A percentile compares a stretch with the other conserved stretches of the same genome.
These are phyloP conservation scores for Myzus persicae DNA, from an alignment of 1,140 invertebrate genomes.

Conservation along the genomic window DNA sequence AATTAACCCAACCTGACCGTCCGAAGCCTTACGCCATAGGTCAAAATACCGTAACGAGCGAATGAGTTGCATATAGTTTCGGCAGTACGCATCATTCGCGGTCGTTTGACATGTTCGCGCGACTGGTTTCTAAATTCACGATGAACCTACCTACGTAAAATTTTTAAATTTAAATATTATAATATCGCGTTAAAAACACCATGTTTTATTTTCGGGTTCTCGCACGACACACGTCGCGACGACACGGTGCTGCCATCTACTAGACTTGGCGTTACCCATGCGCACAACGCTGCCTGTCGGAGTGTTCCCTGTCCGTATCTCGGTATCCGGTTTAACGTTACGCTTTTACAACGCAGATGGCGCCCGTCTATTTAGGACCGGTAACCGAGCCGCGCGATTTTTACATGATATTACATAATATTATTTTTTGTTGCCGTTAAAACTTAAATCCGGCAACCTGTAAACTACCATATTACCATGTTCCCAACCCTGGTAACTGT, in stretches of 20 bases:
- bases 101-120: neutral
- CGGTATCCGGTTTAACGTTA: neutral
- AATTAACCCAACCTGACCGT: neutral
- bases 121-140: neutral
- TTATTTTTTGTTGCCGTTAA: too few relatives aligned
- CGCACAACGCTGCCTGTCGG: neutral
- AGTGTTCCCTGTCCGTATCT: neutral
- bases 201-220: neutral
- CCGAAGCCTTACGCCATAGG: neutral
- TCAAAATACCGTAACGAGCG: constrained; percentile 21
- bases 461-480: too few relatives aligned
- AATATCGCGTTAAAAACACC: neutral
- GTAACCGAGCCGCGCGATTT: too few relatives aligned
- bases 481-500: too few relatives aligned
- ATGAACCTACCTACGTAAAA: neutral
- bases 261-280: too few relatives aligned
- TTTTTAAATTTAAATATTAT: neutral
- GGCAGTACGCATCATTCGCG: neutral
- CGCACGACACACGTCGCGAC: neutral
- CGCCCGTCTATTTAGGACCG: neutral
- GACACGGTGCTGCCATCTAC: neutral
- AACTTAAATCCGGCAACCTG: too few relatives aligned
- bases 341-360: neutral
- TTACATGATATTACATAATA: neutral
- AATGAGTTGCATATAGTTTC: neutral